Evolutionary conservation across 1,140 invertebrate species (phyloP).

Genomic region (Leptopilina boulardi): DNA sequence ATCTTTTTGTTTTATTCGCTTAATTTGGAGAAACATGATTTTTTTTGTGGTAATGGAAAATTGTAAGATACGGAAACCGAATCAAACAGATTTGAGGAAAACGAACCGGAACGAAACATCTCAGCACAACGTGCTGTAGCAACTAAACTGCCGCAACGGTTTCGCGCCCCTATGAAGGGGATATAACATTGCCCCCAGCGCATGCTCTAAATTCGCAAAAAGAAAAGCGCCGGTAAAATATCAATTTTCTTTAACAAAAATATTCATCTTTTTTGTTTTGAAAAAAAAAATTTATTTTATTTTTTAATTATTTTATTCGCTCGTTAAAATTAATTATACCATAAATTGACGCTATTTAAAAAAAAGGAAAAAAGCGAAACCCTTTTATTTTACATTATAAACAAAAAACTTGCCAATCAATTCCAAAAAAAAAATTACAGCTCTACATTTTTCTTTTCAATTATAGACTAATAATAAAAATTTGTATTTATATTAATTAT

Average conservation of each 20-base stretch:
- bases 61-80: background rate
- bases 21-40: background rate
- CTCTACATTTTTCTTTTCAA: too few relatives aligned
- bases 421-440: too few relatives aligned
- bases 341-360: background rate
- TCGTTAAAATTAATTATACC: background rate
- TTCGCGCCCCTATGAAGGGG: conserved; percentile 19
- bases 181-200: background rate
- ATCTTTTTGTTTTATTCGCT: background rate
- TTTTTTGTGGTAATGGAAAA: background rate
- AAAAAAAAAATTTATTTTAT: background rate
- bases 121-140: conserved; percentile 35
- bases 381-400: too few relatives aligned
- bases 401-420: too few relatives aligned
- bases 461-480: too few relatives aligned
- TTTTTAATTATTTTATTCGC: background rate
- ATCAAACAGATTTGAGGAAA: background rate
- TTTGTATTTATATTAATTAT: too few relatives aligned
- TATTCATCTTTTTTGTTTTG: too few relatives aligned
- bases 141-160: conserved; percentile 36
- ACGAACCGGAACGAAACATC: conserved; percentile 17
- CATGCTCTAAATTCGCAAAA: conserved; percentile 2
- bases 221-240: background rate
- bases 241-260: background rate
- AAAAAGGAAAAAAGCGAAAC: background rate